phyloP scores from a whole-genome alignment of 2,113 vertebrate species.

The Agapornis roseicollis region DNA sequence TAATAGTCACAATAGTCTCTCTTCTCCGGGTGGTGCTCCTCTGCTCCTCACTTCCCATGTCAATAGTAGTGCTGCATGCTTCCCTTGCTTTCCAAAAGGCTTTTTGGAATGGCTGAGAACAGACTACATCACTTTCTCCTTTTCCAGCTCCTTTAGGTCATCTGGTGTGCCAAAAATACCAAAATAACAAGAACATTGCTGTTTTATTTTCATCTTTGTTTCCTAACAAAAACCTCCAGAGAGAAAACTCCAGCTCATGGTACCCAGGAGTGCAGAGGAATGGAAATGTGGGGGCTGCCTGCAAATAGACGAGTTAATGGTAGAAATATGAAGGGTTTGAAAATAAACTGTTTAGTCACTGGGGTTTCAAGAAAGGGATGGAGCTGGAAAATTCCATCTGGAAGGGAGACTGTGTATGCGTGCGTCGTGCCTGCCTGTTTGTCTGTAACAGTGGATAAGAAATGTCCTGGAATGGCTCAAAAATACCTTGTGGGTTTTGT shows the following conservation, averaged over 20 bases:
- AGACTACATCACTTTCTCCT: slow-evolving; percentile 23
- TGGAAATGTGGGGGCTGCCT: slow-evolving; percentile 41
- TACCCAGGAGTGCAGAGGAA: slow-evolving; percentile 8
- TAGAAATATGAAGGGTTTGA: slow-evolving; percentile 56
- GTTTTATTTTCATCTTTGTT: slow-evolving; percentile 63
- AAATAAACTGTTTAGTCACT: slow-evolving; percentile 46
- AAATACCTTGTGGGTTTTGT: slow-evolving; percentile 61
- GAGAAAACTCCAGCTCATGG: slow-evolving; percentile 37
- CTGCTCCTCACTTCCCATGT: background rate
- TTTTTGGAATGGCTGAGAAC: slow-evolving; percentile 2
- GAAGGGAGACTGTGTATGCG: slow-evolving; percentile 21
- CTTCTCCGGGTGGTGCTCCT: background rate
- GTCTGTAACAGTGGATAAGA: slow-evolving; percentile 63
- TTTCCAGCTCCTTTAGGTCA: slow-evolving; percentile 47
- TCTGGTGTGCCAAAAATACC: slow-evolving; percentile 29
- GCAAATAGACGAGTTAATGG: slow-evolving; percentile 47
- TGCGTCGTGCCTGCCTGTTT: slow-evolving; percentile 50
- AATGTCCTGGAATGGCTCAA: slow-evolving; percentile 56
- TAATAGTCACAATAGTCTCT: background rate
- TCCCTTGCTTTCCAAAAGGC: background rate
- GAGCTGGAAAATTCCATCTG: slow-evolving; percentile 68
- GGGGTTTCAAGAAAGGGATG: slow-evolving; percentile 49
- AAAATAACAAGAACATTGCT: slow-evolving; percentile 18
- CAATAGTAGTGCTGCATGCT: background rate
- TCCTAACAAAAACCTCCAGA: slow-evolving; percentile 46